Base-by-base conservation (phyloP, 2,888 invertebrate species). In the Caenorhabditis sinica region DNA sequence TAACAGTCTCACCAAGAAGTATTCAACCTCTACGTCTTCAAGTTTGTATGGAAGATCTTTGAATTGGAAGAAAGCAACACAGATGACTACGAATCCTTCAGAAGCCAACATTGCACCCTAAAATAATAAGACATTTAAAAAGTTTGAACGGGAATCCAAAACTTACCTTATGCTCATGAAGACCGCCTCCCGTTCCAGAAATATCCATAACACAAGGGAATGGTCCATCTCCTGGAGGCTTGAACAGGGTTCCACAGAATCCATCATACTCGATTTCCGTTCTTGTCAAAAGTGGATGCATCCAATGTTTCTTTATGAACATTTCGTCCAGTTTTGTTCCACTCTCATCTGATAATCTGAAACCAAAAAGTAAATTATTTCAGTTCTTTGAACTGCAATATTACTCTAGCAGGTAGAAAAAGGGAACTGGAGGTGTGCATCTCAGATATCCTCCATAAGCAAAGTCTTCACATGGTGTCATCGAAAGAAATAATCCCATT, bases 371-470 rank as follows among this genome's bases (percentile, higher is more conserved):
- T 30, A 36, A 40, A 8, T 8, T 6, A 28, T 3, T 20, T 28
- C 9, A 28, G 5, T 25, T 56, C 3, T 11, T 3, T 9, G 2
- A 15, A 56, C 1, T 20, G n/a, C n/a, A 2, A 51, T 40, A 28
- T 82, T 74, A 86, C 86, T 51, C 58, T 20, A 87, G 40, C 9
- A 77, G 65, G 61, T 87, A 87, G 68, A 73, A 71, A 60, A 87
- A 87, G 11, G 87, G 87, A 40, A 87, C 60, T 4, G 87, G 87
- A n/a, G 87, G 87, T 5, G 87, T 86, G 66, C 87, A 87, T 33
- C 87, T 36, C 11, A 87, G 63, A 68, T 87, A 87, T 20, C 87
- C 87, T 11, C 87, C 87, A 56, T 77, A 87, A 9, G 74, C 77
- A 63, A 87, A 87, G 49, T 82, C 85, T 25, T 82, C 80, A 23